A percentile compares a stretch with the other conserved stretches of the same genome.
Evolutionary conservation across 2,113 vertebrate species (phyloP).

Genomic region (Equus quagga): DNA sequence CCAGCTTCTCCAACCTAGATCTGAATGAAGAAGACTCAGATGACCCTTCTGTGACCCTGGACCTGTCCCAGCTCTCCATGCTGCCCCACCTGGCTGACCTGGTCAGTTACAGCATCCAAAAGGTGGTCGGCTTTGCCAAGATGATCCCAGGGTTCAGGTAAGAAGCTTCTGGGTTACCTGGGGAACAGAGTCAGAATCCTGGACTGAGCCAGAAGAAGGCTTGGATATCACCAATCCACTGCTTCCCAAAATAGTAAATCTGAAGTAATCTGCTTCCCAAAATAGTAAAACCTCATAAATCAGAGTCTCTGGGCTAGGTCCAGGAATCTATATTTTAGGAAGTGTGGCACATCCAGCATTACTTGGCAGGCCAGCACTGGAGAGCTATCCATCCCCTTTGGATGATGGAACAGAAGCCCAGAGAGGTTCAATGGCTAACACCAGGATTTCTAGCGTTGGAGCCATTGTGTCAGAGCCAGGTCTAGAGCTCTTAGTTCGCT

Average conservation of each 20-base stretch:
- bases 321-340: neutral
- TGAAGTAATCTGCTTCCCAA: neutral
- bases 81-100: conserved; percentile 97
- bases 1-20: conserved; percentile 90
- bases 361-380: neutral
- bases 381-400: neutral
- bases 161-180: neutral
- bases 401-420: neutral
- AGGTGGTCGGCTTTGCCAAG: conserved; percentile 98
- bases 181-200: neutral
- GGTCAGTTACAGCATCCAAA: conserved; percentile 99
- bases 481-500: neutral
- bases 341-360: neutral
- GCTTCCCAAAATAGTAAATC: neutral
- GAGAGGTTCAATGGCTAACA: neutral
- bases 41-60: conserved; percentile 74
- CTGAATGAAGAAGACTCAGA: conserved; percentile 91
- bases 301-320: neutral
- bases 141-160: conserved; percentile 99
- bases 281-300: neutral
- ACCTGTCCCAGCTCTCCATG: conserved; percentile 92
- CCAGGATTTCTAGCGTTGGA: neutral
- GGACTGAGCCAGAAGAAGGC: neutral
- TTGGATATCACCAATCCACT: neutral
- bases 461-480: neutral